Conservation (phyloP, 64 coral and sea anemone genomes). For the Catalaphyllia jardinei region DNA sequence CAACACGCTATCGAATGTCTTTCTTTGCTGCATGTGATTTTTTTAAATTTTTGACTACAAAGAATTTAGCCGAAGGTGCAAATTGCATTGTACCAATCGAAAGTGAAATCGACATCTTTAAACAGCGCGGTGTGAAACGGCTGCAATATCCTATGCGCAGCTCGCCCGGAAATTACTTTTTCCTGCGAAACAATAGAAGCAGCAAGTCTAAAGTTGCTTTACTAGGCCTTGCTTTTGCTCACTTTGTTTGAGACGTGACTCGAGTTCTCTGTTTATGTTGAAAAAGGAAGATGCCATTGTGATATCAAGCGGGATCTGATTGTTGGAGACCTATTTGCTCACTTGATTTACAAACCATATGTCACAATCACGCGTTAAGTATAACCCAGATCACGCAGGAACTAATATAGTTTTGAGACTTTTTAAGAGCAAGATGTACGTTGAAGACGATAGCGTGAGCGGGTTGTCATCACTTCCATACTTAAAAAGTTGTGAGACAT, state of each 20-base stretch:
- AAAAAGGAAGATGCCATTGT: slow-evolving; percentile 1
- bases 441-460: no score
- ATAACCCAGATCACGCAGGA: no score
- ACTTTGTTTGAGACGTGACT: slow-evolving; percentile 2
- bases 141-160: background rate
- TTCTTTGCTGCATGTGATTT: background rate
- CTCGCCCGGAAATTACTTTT: slow-evolving; percentile 11
- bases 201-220: background rate
- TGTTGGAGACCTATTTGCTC: background rate
- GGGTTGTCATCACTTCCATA: no score
- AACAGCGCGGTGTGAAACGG: background rate
- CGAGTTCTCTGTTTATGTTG: background rate
- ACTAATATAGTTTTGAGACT: no score
- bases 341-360: background rate
- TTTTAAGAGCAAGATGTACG: no score
- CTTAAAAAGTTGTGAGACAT: no score
- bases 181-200: background rate
- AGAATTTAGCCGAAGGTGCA: background rate
- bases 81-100: background rate
- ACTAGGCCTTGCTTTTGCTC: background rate
- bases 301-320: background rate
- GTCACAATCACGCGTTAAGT: background rate
- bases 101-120: background rate
- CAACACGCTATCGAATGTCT: background rate
- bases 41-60: background rate